Evolutionary conservation across 2,113 vertebrate species (phyloP).

Genomic region (Ailurus styani): DNA sequence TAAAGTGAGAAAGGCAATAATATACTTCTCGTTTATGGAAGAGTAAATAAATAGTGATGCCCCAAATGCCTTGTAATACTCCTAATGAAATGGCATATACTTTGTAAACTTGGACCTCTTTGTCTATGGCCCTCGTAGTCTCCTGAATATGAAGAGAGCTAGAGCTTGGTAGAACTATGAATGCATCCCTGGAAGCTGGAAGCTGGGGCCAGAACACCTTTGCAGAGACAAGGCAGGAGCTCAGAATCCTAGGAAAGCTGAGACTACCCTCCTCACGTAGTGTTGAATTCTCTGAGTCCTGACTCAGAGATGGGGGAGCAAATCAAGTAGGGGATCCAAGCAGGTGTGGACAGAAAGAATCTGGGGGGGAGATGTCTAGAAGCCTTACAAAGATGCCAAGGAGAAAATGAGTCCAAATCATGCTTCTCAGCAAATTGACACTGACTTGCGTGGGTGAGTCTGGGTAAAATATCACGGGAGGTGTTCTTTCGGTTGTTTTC

Average conservation of each 20-base stretch:
- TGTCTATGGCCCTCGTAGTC: background rate
- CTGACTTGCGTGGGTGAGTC: background rate
- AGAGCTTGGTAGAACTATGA: accelerated
- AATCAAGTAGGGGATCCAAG: accelerated
- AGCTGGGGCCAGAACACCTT: background rate
- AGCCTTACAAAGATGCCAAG: background rate
- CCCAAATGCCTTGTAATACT: background rate
- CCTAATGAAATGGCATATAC: accelerated
- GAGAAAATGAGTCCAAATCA: background rate
- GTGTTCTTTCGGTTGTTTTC: background rate
- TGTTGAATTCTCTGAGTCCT: background rate
- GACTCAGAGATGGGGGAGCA: accelerated
- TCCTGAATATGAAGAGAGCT: accelerated
- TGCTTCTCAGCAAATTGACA: background rate
- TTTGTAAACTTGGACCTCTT: background rate
- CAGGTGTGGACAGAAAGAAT: too few relatives aligned
- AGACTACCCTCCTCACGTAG: accelerated
- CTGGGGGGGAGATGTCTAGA: too few relatives aligned
- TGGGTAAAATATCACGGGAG: background rate
- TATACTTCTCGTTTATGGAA: background rate
- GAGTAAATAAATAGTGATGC: background rate
- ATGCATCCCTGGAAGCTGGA: background rate
- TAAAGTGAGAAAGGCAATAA: background rate
- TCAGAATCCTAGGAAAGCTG: accelerated
- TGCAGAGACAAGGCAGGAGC: accelerated